phyloP scores from a whole-genome alignment of 2,888 invertebrate species.

The Netelia virgata region DNA sequence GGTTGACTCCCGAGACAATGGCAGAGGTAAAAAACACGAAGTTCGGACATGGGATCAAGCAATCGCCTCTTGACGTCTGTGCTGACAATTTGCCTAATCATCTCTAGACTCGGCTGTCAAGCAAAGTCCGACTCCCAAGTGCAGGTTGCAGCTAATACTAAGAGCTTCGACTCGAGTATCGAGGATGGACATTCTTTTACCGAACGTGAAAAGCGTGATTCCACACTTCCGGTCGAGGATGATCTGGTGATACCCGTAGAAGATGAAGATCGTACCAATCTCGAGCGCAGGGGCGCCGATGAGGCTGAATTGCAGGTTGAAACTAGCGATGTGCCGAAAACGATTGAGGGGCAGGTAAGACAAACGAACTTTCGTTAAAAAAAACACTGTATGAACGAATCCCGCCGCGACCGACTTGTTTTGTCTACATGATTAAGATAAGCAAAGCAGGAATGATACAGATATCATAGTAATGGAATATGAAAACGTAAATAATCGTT shows the following conservation, averaged over 20 bases:
- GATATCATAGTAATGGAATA: too few relatives aligned
- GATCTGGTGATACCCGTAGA: not conserved
- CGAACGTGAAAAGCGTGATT: not conserved
- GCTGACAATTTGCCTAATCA: conserved; percentile 30
- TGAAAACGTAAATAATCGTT: too few relatives aligned
- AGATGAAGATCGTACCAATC: conserved; percentile 8
- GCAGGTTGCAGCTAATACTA: not conserved
- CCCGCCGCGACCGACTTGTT: too few relatives aligned
- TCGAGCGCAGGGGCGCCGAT: not conserved
- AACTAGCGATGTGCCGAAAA: not conserved
- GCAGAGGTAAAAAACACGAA: conserved; percentile 38
- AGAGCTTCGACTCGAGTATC: not conserved
- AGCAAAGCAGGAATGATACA: too few relatives aligned
- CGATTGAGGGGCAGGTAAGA: not conserved
- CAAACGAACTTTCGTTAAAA: not conserved
- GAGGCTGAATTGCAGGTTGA: not conserved
- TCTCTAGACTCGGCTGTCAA: conserved; percentile 34
- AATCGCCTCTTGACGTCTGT: conserved; percentile 32
- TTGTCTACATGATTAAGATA: too few relatives aligned
- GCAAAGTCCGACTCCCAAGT: conserved; percentile 18
- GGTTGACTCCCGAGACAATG: not conserved
- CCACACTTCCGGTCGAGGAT: conserved; percentile 2
- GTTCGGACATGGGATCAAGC: conserved; percentile 30
- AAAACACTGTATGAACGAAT: too few relatives aligned
- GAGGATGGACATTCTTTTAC: not conserved